These are phyloP conservation scores for Oreotrochilus melanogaster DNA, from an alignment of 2,113 vertebrate species.

Conservation along the genomic window DNA sequence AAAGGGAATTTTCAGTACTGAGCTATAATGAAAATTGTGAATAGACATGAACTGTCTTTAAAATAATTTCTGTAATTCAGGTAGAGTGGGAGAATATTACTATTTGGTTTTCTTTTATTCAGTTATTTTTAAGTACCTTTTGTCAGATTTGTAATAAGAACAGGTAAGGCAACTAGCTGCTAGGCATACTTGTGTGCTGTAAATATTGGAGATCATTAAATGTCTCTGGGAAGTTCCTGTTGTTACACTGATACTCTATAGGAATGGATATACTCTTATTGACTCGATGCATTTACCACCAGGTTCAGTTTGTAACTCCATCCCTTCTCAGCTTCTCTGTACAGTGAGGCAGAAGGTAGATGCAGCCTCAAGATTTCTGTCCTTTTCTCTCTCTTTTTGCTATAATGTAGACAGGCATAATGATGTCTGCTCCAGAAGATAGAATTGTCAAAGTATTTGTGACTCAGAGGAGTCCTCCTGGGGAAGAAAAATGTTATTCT, in stretches of 20 bases:
- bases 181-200: neutral
- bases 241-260: neutral
- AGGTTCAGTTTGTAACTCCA: neutral
- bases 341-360: neutral
- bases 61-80: neutral
- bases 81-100: neutral
- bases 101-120: slow-evolving; percentile 7
- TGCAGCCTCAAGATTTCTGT: neutral
- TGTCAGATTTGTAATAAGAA: neutral
- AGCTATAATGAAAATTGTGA: neutral
- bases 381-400: neutral
- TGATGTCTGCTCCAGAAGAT: neutral
- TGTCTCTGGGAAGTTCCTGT: slow-evolving; percentile 5
- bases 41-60: neutral
- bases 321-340: neutral
- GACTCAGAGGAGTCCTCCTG: neutral
- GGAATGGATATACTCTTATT: neutral
- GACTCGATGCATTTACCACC: neutral
- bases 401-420: neutral
- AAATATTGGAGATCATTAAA: slow-evolving; percentile 14
- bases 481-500: neutral
- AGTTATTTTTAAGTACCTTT: slow-evolving; percentile 35
- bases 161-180: slow-evolving; percentile 18
- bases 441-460: neutral
- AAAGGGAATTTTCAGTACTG: slow-evolving; percentile 17